Evolutionary conservation across 2,888 invertebrate species (phyloP), one percentile per base, ranked within the genome.

Genomic region (Protonemura montana): DNA sequence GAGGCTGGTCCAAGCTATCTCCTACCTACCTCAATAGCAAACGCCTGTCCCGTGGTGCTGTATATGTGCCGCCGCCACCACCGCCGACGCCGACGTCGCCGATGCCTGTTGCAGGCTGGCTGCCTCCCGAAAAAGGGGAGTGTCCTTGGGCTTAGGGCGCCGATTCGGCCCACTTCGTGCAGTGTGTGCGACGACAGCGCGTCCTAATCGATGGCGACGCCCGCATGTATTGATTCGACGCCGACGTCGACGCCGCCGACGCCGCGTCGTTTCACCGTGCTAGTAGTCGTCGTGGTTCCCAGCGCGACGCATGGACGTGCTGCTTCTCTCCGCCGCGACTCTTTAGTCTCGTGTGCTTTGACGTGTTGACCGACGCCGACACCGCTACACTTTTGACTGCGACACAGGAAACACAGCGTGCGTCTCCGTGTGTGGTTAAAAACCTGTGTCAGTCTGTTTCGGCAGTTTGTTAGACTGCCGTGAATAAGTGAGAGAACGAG

Each of bases 331-430:
- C 87, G 85, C 85, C 86, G 86, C 87, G 87, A 88, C 89, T 89
- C 89, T 89, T 89, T 89, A 88, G 89, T 89, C 88, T 78, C 28
- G 26, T 78, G 21, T n/a, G 28, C n/a, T 26, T 13, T 21, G 59
- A 59, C 3, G 59, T 21, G 59, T 59, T 35, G 3, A 10, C 16
- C 59, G 59, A 59, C 59, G 59, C 59, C 59, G 59, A 25, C 78
- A 16, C 27, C n/a, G 78, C 26, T 27, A 27, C 78, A 78, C 28
- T n/a, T 10, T 7, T 13, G 25, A 10, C 78, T 5, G 26, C 26
- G 26, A 28, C 28, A 27, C 78, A 25, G 78, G 3, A 21, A 5
- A 27, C 78, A 78, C 27, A 26, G 35, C 35, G 59, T 21, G 59
- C 13, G 59, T 59, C 6, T 59, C 16, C 13, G 59, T 59, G 59